phyloP scores from a whole-genome alignment of 2,888 invertebrate species.

The Amphipyra tragopoginis region DNA sequence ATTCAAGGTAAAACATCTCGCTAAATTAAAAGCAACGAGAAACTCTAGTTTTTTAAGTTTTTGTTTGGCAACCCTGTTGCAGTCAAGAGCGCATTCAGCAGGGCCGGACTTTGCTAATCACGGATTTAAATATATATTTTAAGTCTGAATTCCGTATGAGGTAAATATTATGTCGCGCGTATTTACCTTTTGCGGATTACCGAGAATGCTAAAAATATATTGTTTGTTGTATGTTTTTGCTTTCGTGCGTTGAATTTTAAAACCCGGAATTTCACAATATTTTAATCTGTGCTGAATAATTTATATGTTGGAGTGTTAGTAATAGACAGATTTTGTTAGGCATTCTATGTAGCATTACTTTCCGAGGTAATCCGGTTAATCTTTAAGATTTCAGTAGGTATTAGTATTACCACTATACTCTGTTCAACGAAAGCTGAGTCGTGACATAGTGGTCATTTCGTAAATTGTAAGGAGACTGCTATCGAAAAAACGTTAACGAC shows the following conservation, averaged over 20 bases:
- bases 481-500: too few relatives aligned
- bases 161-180: conserved; percentile 50
- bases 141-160: conserved; percentile 40
- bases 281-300: not conserved
- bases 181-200: conserved; percentile 32
- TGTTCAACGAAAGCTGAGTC: too few relatives aligned
- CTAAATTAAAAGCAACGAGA: not conserved
- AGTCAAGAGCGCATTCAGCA: conserved; percentile 38
- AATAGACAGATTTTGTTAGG: too few relatives aligned
- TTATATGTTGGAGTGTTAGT: not conserved
- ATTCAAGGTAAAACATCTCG: too few relatives aligned
- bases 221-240: conserved; percentile 11
- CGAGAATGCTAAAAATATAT: conserved; percentile 27
- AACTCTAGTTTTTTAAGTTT: conserved; percentile 3
- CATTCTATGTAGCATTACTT: too few relatives aligned
- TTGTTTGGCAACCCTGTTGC: conserved; percentile 34
- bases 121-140: conserved; percentile 65
- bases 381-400: too few relatives aligned
- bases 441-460: too few relatives aligned
- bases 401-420: too few relatives aligned
- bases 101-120: conserved; percentile 66
- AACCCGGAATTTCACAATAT: not conserved
- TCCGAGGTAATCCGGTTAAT: too few relatives aligned
- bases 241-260: conserved; percentile 22
- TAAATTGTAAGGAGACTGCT: too few relatives aligned